Percentiles rank a stretch among this genome's conserved stretches.
These are phyloP conservation scores for Craniophora ligustri DNA, from an alignment of 2,888 invertebrate genomes.

Conservation along the genomic window DNA sequence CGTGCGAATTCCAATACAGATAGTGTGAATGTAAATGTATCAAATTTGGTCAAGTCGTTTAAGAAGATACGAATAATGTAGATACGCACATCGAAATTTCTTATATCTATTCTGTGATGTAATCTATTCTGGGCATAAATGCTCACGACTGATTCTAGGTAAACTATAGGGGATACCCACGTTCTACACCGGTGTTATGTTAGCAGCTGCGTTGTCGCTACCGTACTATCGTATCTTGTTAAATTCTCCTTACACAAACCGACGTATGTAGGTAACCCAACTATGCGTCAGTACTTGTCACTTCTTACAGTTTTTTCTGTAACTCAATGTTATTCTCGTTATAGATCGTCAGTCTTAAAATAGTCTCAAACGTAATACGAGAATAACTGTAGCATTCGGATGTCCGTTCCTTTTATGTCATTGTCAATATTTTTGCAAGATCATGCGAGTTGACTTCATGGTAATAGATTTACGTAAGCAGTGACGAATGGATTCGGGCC, in stretches of 20 bases:
- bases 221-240: conserved; percentile 4
- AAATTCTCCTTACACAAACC: conserved; percentile 21
- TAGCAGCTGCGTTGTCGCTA: conserved; percentile 4
- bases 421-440: conserved; percentile 8
- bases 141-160: too few relatives aligned
- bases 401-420: conserved; percentile 11
- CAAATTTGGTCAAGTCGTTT: too few relatives aligned
- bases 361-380: conserved; percentile 20
- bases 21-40: too few relatives aligned
- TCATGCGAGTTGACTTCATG: conserved; percentile 18
- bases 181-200: not conserved
- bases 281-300: conserved; percentile 22
- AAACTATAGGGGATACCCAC: conserved; percentile 11
- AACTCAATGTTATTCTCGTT: conserved; percentile 23
- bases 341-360: conserved; percentile 32
- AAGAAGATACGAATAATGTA: too few relatives aligned
- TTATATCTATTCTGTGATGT: too few relatives aligned
- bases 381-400: conserved; percentile 5
- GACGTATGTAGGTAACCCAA: conserved; percentile 18
- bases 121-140: too few relatives aligned
- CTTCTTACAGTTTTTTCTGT: conserved; percentile 19
- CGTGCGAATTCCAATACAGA: too few relatives aligned
- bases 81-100: too few relatives aligned
- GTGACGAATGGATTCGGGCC: conserved; percentile 12
- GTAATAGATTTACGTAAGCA: conserved; percentile 8